Evolutionary conservation across 2,888 invertebrate genomes (phyloP).

Genomic region (Dolichopus griseipennis): DNA sequence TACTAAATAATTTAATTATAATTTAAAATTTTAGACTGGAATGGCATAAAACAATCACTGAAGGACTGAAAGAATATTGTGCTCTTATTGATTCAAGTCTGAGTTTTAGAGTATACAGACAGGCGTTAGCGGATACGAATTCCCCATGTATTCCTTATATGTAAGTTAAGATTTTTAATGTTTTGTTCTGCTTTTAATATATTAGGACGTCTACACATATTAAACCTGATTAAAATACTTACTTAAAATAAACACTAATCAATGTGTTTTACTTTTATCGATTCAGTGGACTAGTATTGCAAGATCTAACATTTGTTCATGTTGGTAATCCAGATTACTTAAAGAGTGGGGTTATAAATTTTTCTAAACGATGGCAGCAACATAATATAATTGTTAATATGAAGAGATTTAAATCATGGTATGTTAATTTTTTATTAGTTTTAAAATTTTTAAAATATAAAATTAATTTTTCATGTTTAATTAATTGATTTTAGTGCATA

Average conservation of each 20-base stretch:
- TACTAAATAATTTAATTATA: neutral
- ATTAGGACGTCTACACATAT: no score
- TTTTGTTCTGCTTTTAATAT: no score
- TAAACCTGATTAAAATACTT: no score
- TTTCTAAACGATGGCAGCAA: constrained; percentile 98
- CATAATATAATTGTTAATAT: constrained; percentile 97
- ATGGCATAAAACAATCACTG: constrained; percentile 85
- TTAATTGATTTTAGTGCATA: constrained; percentile 64
- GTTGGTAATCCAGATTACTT: constrained; percentile 91
- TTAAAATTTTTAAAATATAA: neutral
- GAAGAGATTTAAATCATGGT: constrained; percentile 96
- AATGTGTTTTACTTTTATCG: constrained; percentile 29
- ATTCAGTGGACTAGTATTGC: constrained; percentile 91
- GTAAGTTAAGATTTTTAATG: constrained; percentile 51
- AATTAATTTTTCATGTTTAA: constrained; percentile 10
- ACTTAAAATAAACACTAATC: no score
- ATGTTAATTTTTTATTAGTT: constrained; percentile 33
- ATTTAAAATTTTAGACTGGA: constrained; percentile 61
- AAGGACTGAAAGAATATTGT: constrained; percentile 89
- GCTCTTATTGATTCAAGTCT: constrained; percentile 96
- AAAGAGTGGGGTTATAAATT: constrained; percentile 81
- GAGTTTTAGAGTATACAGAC: constrained; percentile 93
- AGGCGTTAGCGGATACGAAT: constrained; percentile 85
- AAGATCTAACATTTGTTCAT: constrained; percentile 98
- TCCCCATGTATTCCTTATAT: constrained; percentile 99